Evolutionary conservation across 1,140 invertebrate genomes (phyloP), one percentile per base, ranked within the genome.

Genomic region (Drosophila setifemur): DNA sequence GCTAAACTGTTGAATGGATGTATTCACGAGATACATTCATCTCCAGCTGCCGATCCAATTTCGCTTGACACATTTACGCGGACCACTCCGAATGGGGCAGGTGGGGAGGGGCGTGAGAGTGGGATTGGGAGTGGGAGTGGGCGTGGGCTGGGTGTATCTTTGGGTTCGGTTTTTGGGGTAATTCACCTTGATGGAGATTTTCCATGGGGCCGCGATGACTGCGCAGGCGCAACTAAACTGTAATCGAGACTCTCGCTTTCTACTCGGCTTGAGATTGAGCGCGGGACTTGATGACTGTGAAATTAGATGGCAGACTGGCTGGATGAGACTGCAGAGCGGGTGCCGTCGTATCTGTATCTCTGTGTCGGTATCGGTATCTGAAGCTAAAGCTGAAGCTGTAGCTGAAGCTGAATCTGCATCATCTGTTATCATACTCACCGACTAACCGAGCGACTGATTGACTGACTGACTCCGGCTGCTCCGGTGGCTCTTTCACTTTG

Each of bases 211-310:
- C 61, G 33, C 58, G 58, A 66, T 66, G 61, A 66, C 63, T 74
- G 75, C 70, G 70, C 70, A 73, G 70, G 70, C 70, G 70, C 49
- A 50, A 66, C 63, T 67, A 67, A 66, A 55, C 72, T 68, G 76
- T 64, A 79, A 79, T 73, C 60, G 76, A 81, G 66, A 79, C 75
- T 79, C 75, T 79, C 75, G 75, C 75, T 79, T 79, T 79, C 75
- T 79, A 70, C 70, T 40, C 49, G 60, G 52, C 35, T 54, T 49
- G 52, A 49, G 21, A 29, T 28, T 25, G n/a, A n/a, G n/a, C n/a
- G n/a, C 33, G 55, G 28, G 26, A 39, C 40, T 79, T 81, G 75
- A 79, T 79, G 75, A 70, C 75, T 79, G 66, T 79, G 76, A 81
- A 79, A 79, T 79, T 79, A 64, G 75, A 77, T 42, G 37, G 43